A percentile compares a stretch with the other conserved stretches of the same genome.
These are phyloP conservation scores for Propithecus coquereli DNA, from an alignment of 2,113 vertebrate genomes.

Conservation along the genomic window DNA sequence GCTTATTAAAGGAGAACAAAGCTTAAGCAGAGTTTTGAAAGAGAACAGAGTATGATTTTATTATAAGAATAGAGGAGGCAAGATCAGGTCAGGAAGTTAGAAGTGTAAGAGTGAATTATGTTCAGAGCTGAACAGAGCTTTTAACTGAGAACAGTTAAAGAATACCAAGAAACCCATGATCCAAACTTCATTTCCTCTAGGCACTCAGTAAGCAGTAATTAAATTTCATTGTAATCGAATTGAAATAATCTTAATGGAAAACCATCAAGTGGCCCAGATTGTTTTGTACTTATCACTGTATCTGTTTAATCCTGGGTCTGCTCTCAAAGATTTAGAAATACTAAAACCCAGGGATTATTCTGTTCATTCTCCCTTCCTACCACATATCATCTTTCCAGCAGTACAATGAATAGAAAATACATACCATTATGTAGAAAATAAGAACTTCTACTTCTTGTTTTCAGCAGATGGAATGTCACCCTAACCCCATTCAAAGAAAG, in stretches of 20 bases:
- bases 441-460: neutral
- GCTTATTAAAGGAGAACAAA: neutral
- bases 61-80: neutral
- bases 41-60: conserved; percentile 18
- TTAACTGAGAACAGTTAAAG: conserved; percentile 12
- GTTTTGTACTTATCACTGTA: conserved; percentile 32
- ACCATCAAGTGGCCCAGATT: conserved; percentile 28
- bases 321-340: conserved; percentile 22
- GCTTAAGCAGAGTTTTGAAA: neutral
- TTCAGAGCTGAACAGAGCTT: conserved; percentile 3
- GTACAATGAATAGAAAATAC: neutral
- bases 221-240: conserved; percentile 50
- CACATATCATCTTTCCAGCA: neutral
- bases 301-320: conserved; percentile 33
- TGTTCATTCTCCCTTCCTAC: neutral
- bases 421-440: too few relatives aligned
- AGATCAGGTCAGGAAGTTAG: neutral
- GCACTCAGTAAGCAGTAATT: conserved; percentile 42
- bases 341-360: neutral
- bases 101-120: conserved; percentile 21
- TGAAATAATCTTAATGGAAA: conserved; percentile 56
- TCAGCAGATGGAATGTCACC: neutral
- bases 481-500: neutral
- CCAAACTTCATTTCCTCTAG: conserved; percentile 40
- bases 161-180: conserved; percentile 21